Percentiles rank a stretch among this genome's conserved stretches.
Evolutionary conservation across 2,888 invertebrate species (phyloP).

Genomic region (Notodonta dromedarius): DNA sequence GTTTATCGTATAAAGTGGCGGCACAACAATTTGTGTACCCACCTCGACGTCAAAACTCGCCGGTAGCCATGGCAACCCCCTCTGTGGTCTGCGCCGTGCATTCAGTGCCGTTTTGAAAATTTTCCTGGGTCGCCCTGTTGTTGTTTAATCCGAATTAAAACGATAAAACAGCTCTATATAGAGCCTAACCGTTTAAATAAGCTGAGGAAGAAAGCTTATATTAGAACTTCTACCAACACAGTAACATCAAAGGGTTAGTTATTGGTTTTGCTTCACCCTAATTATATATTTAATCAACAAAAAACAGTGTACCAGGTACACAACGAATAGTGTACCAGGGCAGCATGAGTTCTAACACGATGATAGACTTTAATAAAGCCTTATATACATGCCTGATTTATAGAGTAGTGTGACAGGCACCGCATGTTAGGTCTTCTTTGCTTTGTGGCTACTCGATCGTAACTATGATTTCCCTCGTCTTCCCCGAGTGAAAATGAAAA

Average conservation of each 20-base stretch:
- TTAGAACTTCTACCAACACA: too few species aligned
- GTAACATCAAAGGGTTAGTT: too few species aligned
- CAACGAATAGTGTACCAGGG: slow-evolving; percentile 43
- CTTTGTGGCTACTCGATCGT: neutral
- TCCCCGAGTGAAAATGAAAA: too few species aligned
- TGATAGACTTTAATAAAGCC: slow-evolving; percentile 16
- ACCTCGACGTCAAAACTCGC: slow-evolving; percentile 71
- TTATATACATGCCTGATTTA: slow-evolving; percentile 27
- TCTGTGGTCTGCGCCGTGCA: slow-evolving; percentile 63
- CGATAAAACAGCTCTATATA: slow-evolving; percentile 69
- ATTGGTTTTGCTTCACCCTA: too few species aligned
- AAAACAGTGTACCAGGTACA: too few species aligned
- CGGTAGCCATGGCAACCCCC: slow-evolving; percentile 78
- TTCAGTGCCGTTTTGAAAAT: slow-evolving; percentile 72
- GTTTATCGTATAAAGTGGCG: slow-evolving; percentile 50
- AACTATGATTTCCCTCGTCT: neutral
- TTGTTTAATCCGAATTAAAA: slow-evolving; percentile 75
- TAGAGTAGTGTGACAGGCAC: slow-evolving; percentile 35
- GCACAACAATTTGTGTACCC: slow-evolving; percentile 63
- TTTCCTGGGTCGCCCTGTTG: slow-evolving; percentile 55
- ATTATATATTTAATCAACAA: too few species aligned
- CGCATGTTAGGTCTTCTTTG: too few species aligned
- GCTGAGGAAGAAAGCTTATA: too few species aligned
- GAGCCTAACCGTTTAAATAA: slow-evolving; percentile 29
- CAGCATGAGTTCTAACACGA: slow-evolving; percentile 24